phyloP scores from a whole-genome alignment of 2,888 invertebrate species.

The Plagodis dolabraria region DNA sequence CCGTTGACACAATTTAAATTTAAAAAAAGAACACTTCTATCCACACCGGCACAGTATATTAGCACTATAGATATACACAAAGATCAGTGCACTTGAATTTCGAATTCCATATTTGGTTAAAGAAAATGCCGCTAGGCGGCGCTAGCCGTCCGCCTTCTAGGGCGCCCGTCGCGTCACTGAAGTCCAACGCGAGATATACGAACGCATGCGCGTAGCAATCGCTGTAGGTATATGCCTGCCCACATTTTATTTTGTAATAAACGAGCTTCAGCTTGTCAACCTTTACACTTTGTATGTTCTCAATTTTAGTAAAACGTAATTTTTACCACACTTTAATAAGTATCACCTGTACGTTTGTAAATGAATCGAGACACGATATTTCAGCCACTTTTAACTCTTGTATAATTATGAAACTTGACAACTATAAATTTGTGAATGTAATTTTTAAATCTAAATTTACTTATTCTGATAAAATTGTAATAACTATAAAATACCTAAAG shows the following conservation, averaged over 20 bases:
- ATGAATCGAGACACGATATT: too few species aligned
- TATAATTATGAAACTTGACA: too few species aligned
- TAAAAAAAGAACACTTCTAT: constrained; percentile 18
- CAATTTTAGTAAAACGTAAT: constrained; percentile 34
- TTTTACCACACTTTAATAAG: too few species aligned
- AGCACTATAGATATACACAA: constrained; percentile 19
- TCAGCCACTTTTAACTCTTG: too few species aligned
- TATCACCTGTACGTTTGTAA: too few species aligned
- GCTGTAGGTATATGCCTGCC: constrained; percentile 40
- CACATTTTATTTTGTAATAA: constrained; percentile 74
- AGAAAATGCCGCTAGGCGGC: constrained; percentile 44
- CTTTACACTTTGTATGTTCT: constrained; percentile 27
- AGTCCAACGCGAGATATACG: constrained; percentile 41
- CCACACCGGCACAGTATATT: constrained; percentile 12
- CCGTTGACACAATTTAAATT: constrained; percentile 13
- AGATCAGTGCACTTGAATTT: constrained; percentile 50
- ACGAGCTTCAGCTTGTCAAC: constrained; percentile 49
- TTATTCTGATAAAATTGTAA: too few species aligned
- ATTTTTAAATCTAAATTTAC: too few species aligned
- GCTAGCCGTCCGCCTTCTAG: constrained; percentile 55
- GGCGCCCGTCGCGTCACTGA: constrained; percentile 62
- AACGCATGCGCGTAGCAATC: constrained; percentile 65
- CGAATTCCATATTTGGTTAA: constrained; percentile 64
- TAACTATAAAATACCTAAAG: background rate
- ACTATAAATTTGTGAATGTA: too few species aligned